Base-by-base conservation (phyloP, 1,140 invertebrate species). In the Trichoplusia ni region DNA sequence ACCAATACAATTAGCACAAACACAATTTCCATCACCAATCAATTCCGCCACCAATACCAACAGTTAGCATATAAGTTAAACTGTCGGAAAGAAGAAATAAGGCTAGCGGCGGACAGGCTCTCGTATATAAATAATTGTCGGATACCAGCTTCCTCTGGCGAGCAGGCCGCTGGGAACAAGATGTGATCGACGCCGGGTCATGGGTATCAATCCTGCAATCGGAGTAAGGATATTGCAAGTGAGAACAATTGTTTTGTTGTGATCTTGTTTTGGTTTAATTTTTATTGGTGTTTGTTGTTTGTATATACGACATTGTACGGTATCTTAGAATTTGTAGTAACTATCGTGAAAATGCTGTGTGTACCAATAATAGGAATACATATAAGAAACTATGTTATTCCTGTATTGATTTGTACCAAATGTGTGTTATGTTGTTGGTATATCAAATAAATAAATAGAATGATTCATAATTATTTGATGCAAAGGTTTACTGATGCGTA, bases 51-150 rank as follows among this genome's bases (percentile, higher is more conserved):
- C 42, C 11, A 46, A 31, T 56, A 21, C 33, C 8, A 31, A 49
- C 46, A 49, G 46, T 49, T 29, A 49, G 8, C 40, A 42, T n/a
- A 42, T 42, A 38, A 56, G 33, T 40, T 35, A 21, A 16, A 40
- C n/a, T 35, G 37, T 47, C 33, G 38, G 51, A 35, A 18, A 60
- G 38, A 64, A 71, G 47, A 64, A 71, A 71, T 66, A 67, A 69
- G 60, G 67, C 65, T 73, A 66, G 64, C 60, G 69, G 68, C 63
- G 56, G 67, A 77, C 73, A 64, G 65, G 67, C 59, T 49, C 44
- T 47, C 25, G 44, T 49, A 40, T 54, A 80, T 84, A 80, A 79
- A 81, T 84, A 79, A 81, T 77, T 72, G 78, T 82, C 81, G 82
- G 82, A 82, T 79, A 79, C 73, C 72, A 67, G 73, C 73, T 81